Evolutionary conservation across 2,888 invertebrate genomes (phyloP).

Genomic region (Lissocephala sabroskyi): DNA sequence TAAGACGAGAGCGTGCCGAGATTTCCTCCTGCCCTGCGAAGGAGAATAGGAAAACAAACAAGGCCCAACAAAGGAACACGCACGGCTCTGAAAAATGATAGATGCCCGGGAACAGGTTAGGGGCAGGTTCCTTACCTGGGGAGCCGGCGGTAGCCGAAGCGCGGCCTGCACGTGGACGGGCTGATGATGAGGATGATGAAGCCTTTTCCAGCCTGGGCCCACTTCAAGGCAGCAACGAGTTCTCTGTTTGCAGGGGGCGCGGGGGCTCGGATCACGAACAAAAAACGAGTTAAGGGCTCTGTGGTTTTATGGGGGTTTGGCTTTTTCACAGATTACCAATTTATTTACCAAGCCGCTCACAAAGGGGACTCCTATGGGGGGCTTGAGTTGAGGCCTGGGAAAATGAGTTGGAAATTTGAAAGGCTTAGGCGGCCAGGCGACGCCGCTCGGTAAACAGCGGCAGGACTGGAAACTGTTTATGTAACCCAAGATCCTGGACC

Average conservation of each 20-base stretch:
- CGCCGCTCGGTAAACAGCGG: neutral
- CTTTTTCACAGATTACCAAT: constrained; percentile 62
- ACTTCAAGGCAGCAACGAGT: constrained; percentile 53
- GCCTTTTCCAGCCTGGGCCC: constrained; percentile 43
- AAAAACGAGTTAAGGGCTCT: constrained; percentile 51
- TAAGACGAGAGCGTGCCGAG: constrained; percentile 46
- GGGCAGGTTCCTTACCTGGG: constrained; percentile 39
- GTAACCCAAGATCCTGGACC: neutral
- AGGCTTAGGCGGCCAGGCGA: neutral
- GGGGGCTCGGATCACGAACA: constrained; percentile 17
- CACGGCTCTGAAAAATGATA: constrained; percentile 42
- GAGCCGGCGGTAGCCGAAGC: constrained; percentile 43
- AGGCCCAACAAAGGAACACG: constrained; percentile 13
- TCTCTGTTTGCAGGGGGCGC: constrained; percentile 43
- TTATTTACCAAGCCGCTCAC: constrained; percentile 25
- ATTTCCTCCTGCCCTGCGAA: constrained; percentile 52
- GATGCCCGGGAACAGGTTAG: constrained; percentile 55
- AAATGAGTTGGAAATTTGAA: constrained; percentile 17
- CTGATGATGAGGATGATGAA: constrained; percentile 35
- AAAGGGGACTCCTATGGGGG: too few relatives aligned
- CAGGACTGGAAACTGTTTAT: neutral
- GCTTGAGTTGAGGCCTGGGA: constrained; percentile 33
- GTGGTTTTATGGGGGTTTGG: constrained; percentile 61
- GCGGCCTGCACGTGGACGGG: constrained; percentile 49
- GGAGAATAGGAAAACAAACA: constrained; percentile 45